Percentiles rank a stretch among this genome's conserved stretches.
phyloP scores from a whole-genome alignment of 37 sponge, comb jelly and placozoan genomes.

The Bolinopsis microptera region DNA sequence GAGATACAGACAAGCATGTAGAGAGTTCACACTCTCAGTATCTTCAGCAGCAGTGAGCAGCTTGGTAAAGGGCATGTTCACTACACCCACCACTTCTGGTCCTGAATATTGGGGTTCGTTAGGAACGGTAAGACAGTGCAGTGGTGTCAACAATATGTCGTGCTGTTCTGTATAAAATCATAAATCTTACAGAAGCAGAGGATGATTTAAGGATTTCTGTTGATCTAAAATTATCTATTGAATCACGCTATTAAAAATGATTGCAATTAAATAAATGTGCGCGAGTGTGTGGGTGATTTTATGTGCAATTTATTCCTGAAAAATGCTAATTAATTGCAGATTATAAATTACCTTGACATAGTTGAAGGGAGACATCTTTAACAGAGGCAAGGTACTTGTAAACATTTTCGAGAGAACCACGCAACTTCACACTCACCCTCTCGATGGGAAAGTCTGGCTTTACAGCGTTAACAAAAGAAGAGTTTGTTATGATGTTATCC shows the following conservation, averaged over 20 bases:
- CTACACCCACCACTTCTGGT: neutral
- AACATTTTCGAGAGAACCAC: neutral
- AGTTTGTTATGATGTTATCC: conserved; percentile 35
- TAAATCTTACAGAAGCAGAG: too few relatives aligned
- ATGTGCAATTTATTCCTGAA: too few relatives aligned
- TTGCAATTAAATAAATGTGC: too few relatives aligned
- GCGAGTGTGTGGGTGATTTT: too few relatives aligned
- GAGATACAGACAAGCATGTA: neutral
- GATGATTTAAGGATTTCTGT: too few relatives aligned
- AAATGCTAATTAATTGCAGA: too few relatives aligned
- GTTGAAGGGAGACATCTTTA: conserved; percentile 6
- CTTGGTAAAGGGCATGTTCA: neutral
- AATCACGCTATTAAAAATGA: too few relatives aligned
- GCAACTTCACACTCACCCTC: conserved; percentile 30
- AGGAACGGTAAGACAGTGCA: too few relatives aligned
- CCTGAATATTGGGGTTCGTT: neutral
- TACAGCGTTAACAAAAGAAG: conserved; percentile 3
- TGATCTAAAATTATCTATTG: too few relatives aligned
- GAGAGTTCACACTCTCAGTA: neutral
- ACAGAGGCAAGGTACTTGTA: conserved; percentile 5
- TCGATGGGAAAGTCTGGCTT: conserved; percentile 39
- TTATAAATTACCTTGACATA: conserved; percentile 54
- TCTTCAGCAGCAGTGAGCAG: neutral
- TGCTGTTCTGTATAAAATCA: too few relatives aligned
- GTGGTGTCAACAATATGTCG: too few relatives aligned